phyloP scores from a whole-genome alignment of 2,113 vertebrate species.

The Halichoerus grypus region DNA sequence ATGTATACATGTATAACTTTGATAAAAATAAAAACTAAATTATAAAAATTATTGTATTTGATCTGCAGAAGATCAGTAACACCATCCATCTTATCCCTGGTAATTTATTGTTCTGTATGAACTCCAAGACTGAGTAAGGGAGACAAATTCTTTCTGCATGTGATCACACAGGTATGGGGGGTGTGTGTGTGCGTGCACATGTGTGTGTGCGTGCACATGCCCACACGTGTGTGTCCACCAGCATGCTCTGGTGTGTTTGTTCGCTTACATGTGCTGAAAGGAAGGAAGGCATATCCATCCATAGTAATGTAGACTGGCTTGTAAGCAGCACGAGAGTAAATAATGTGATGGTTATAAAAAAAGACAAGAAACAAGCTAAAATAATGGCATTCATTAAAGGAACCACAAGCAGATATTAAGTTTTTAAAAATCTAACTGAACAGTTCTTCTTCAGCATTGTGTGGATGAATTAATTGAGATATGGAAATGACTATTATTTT shows the following conservation, averaged over 20 bases:
- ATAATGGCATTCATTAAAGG: slow-evolving; percentile 42
- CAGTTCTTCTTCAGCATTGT: neutral
- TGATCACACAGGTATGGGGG: neutral
- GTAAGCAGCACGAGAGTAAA: neutral
- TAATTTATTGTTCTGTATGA: neutral
- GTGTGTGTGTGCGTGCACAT: too few species aligned
- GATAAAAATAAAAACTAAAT: slow-evolving; percentile 36
- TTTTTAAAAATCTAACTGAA: slow-evolving; percentile 23
- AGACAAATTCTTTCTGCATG: neutral
- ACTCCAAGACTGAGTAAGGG: neutral
- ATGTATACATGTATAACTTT: neutral
- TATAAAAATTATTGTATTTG: neutral
- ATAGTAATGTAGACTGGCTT: neutral
- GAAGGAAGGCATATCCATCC: neutral
- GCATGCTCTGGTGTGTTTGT: neutral
- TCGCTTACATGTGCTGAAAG: neutral
- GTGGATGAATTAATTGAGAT: slow-evolving; percentile 50
- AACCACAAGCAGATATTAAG: slow-evolving; percentile 15
- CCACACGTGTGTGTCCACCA: neutral
- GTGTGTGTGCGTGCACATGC: neutral
- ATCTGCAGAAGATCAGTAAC: neutral
- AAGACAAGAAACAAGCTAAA: slow-evolving; percentile 37
- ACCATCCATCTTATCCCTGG: neutral
- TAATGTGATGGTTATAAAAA: neutral
- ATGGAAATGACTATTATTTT: slow-evolving; percentile 9